A percentile compares a stretch with the other conserved stretches of the same genome.
Conservation (phyloP, 2,888 invertebrate species). For the Poecilobothrus nobilitatus region DNA sequence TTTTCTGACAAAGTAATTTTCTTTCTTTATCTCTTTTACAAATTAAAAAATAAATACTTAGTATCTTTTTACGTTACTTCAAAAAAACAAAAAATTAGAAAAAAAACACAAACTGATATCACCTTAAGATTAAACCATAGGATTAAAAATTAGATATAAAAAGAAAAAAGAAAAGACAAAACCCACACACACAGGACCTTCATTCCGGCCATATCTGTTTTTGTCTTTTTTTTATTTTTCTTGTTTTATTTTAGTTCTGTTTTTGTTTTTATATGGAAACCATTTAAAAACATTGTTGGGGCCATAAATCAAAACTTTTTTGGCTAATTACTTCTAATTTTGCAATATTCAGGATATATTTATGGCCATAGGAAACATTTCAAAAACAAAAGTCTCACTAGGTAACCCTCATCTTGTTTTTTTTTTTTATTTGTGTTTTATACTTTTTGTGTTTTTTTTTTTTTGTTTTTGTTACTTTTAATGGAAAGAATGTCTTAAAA, state of each 20-base stretch:
- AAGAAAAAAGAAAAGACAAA: neutral
- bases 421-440: too few species aligned
- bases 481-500: neutral
- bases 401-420: neutral
- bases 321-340: slow-evolving; percentile 22
- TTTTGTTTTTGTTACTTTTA: neutral
- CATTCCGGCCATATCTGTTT: neutral
- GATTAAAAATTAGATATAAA: neutral
- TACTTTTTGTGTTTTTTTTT: too few species aligned
- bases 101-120: neutral
- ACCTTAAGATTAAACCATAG: neutral
- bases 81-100: neutral
- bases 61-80: too few species aligned
- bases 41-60: too few species aligned
- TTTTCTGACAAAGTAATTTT: neutral
- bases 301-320: slow-evolving; percentile 23
- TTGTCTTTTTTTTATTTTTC: neutral
- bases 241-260: neutral
- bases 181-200: neutral
- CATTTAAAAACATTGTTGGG: slow-evolving; percentile 6
- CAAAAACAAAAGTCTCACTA: slow-evolving; percentile 12
- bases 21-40: too few species aligned
- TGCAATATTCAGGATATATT: slow-evolving; percentile 17
- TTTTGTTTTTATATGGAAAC: neutral
- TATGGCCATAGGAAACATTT: slow-evolving; percentile 12